Conservation (phyloP, 2,797 vertebrate species). For the Tiaroga cobitis region DNA sequence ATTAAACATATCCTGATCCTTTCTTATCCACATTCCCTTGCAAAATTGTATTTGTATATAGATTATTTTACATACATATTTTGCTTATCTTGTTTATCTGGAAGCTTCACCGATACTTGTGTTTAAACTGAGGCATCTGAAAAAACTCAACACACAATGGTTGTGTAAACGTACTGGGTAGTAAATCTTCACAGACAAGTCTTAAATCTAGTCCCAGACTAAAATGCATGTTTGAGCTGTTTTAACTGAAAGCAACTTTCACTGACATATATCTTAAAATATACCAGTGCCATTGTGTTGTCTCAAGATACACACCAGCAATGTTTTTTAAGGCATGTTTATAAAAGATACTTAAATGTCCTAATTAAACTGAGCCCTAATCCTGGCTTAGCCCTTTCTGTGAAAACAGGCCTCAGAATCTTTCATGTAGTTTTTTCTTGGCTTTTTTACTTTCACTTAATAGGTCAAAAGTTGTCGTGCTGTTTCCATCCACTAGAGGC, state of each 20-base stretch:
- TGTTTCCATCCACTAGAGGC: slow-evolving; percentile 62
- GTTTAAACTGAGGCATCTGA: background rate
- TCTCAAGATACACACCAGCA: no score
- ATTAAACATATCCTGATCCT: background rate
- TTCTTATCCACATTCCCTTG: background rate
- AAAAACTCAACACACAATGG: background rate
- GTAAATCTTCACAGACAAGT: background rate
- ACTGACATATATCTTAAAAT: no score
- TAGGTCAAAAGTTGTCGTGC: background rate
- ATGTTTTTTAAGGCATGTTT: no score
- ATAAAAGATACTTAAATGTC: no score
- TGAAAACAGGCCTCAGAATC: no score
- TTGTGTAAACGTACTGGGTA: background rate
- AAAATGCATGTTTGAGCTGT: no score
- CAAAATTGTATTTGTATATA: background rate
- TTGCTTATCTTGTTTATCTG: background rate
- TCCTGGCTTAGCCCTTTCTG: no score
- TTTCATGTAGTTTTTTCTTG: background rate
- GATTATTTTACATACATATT: background rate
- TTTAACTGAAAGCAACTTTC: no score
- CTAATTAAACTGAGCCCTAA: no score
- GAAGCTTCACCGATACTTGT: background rate
- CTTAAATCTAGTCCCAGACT: no score
- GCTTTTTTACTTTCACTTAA: no score
- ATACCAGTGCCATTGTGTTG: no score